Evolutionary conservation across 2,888 invertebrate genomes (phyloP).

Genomic region (Drosophila leonis): DNA sequence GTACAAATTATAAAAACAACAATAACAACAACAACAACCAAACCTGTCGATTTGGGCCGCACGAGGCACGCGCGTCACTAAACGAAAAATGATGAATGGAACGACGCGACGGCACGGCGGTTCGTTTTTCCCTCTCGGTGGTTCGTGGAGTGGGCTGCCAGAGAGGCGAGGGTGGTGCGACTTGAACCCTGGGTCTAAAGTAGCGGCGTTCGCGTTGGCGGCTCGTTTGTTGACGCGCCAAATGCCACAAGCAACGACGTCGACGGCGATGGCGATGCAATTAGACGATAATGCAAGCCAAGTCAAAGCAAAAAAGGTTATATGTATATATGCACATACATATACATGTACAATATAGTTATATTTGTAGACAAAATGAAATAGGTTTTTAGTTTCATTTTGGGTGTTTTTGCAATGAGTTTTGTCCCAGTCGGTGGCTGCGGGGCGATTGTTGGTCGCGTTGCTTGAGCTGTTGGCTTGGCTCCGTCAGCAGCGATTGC

Average conservation of each 20-base stretch:
- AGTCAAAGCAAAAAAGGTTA: conserved; percentile 20
- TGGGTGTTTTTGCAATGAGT: conserved; percentile 49
- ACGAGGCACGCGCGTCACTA: conserved; percentile 80
- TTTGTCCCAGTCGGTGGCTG: conserved; percentile 27
- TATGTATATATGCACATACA: not conserved
- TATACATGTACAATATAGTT: conserved; percentile 14
- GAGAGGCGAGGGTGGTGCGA: conserved; percentile 13
- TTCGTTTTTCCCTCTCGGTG: conserved; percentile 27
- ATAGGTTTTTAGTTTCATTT: conserved; percentile 36
- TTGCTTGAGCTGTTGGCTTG: conserved; percentile 34
- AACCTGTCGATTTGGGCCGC: conserved; percentile 64
- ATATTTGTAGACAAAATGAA: conserved; percentile 9
- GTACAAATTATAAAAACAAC: conserved; percentile 25
- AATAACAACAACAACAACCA: conserved; percentile 31
- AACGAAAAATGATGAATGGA: conserved; percentile 78
- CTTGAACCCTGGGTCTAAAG: conserved; percentile 54
- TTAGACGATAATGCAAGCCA: conserved; percentile 71
- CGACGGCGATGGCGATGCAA: conserved; percentile 66
- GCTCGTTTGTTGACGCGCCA: conserved; percentile 80
- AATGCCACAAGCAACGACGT: conserved; percentile 67
- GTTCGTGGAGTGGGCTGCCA: conserved; percentile 17
- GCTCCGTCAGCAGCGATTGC: conserved; percentile 53
- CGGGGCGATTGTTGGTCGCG: conserved; percentile 52
- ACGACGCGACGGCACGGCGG: conserved; percentile 41
- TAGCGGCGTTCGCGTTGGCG: conserved; percentile 61